Conservation (phyloP, 2,888 invertebrate genomes). For the Arenicola marina region DNA sequence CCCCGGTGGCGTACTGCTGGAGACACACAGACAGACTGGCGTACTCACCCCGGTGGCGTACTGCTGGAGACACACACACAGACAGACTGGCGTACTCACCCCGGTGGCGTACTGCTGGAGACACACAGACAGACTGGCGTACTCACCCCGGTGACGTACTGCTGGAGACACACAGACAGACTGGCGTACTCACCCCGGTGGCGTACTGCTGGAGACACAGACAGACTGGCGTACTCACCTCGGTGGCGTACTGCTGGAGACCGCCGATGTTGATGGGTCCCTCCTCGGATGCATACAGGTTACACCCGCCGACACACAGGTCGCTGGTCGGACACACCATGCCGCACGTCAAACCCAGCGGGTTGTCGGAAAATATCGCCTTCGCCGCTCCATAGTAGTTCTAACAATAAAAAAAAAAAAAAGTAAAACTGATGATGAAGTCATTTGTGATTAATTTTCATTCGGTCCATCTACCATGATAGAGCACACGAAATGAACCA, state of each 20-base stretch:
- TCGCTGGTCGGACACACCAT: constrained; percentile 99
- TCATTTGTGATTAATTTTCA: background rate
- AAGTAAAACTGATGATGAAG: background rate
- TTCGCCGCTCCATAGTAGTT: constrained; percentile 97
- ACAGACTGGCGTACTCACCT: constrained; percentile 66
- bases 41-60: too few species aligned
- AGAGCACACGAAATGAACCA: too few species aligned
- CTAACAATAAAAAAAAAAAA: constrained; percentile 61
- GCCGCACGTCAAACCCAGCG: constrained; percentile 70
- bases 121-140: too few species aligned
- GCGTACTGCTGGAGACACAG: background rate
- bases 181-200: too few species aligned
- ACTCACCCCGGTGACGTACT: too few species aligned
- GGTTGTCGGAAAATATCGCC: constrained; percentile 96
- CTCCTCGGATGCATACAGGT: constrained; percentile 92
- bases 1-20: too few species aligned
- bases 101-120: too few species aligned
- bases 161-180: too few species aligned
- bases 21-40: too few species aligned
- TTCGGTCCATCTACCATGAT: too few species aligned
- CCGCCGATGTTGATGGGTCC: constrained; percentile 99
- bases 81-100: too few species aligned
- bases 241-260: constrained; percentile 95
- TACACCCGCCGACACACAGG: constrained; percentile 97
- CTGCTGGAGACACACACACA: too few species aligned